Base-by-base conservation (phyloP, 2,888 invertebrate species). In the Acleris sparsana region DNA sequence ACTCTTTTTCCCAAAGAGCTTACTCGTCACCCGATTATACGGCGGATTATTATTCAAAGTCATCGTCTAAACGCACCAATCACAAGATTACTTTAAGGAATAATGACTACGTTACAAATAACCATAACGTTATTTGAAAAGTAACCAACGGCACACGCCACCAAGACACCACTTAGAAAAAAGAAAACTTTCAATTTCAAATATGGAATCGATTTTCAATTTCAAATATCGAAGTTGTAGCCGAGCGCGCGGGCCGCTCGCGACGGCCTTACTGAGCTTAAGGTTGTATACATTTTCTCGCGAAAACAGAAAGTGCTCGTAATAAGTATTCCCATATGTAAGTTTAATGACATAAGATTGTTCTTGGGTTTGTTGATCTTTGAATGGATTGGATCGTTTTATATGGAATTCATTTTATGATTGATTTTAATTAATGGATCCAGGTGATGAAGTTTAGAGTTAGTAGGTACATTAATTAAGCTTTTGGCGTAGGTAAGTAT, bases 1-100 rank as follows among this genome's bases (percentile, higher is more conserved):
- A 64, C 75, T 87, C 70, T 91, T 92, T 79, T 90, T 86, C 44
- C 91, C 89, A 69, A 92, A 92, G 17, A 92, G 73, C 72, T 89
- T 92, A 70, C 82, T 86, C 3, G 89, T 80, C 69, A 89, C 85
- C 73, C 85, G 76, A 72, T 75, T 82, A 70, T 88, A 86, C 63
- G 87, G 84, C 56, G 87, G 85, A 68, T 87, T 72, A 69, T 87
- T 85, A 63, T 79, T 86, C 18, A 88, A 75, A 51, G 91, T 92
- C 92, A 92, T 91, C 74, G 78, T 39, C 39, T 72, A 53, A 43
- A 22, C 33, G 16, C 25, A 39, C 49, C 5, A 56, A 29, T 46
- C 61, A 60, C 63, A 53, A 46, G 2, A 3, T 46, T 46, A 46
- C 16, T 39, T 53, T 20, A 53, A 63, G 17, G 59, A 59, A 16